phyloP scores from a whole-genome alignment of 2,888 invertebrate genomes.

The Eucriotettix oculatus region DNA sequence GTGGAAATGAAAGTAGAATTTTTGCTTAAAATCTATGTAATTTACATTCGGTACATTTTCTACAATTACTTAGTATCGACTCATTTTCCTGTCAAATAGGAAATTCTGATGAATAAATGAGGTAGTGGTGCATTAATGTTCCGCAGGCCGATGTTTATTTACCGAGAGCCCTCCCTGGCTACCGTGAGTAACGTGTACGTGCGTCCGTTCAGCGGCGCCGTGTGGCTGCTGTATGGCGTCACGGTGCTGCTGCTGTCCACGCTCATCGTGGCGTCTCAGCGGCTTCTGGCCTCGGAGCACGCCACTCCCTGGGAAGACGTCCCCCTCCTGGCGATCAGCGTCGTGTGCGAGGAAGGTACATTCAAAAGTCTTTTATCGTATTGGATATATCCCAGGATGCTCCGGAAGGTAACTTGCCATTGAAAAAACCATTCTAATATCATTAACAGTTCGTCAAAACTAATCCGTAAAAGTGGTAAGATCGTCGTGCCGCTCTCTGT shows the following conservation, averaged over 20 bases:
- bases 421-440: no score
- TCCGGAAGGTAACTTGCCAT: no score
- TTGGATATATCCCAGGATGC: no score
- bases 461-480: no score
- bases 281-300: background rate
- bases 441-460: no score
- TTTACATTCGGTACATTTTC: no score
- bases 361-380: no score
- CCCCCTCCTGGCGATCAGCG: background rate
- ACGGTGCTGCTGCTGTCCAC: background rate
- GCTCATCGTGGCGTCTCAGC: background rate
- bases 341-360: slow-evolving; percentile 1
- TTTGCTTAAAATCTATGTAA: no score
- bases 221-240: background rate
- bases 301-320: background rate
- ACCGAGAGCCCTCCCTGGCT: slow-evolving; percentile 1
- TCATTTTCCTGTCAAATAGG: no score
- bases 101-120: background rate
- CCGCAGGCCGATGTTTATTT: background rate
- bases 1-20: no score
- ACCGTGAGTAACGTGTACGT: slow-evolving; percentile 3
- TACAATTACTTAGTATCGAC: no score
- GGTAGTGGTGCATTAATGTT: background rate
- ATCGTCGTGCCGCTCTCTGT: no score
- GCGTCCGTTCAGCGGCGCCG: slow-evolving; percentile 1